phyloP scores from a whole-genome alignment of 2,888 invertebrate genomes.

The Megalurothrips usitatus region DNA sequence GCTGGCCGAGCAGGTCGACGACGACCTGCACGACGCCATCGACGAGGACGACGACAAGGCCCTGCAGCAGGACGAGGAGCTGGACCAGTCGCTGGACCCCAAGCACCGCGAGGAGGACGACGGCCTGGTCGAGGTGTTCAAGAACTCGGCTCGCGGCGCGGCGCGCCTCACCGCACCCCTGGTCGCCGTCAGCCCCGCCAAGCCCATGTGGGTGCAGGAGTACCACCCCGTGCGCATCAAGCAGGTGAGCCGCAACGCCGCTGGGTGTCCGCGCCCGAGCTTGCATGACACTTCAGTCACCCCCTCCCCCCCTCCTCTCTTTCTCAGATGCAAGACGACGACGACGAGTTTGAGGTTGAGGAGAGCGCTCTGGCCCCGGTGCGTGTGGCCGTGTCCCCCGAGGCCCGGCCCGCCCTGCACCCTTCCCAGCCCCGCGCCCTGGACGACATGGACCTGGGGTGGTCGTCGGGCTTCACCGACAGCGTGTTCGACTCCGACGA shows the following conservation, averaged over 20 bases:
- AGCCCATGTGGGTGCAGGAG: constrained; percentile 23
- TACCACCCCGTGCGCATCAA: constrained; percentile 9
- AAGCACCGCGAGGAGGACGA: not conserved
- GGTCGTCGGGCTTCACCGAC: constrained; percentile 13
- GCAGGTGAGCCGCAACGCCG: not conserved
- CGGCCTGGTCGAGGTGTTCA: constrained; percentile 15
- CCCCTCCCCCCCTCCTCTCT: not conserved
- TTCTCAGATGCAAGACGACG: not conserved
- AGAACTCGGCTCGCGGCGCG: not conserved
- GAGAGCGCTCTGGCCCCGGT: not conserved
- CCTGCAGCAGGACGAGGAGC: not conserved
- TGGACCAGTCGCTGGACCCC: not conserved
- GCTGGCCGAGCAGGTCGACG: not conserved
- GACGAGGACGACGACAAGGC: constrained; percentile 11
- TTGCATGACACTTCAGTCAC: not conserved
- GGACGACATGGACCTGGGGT: constrained; percentile 9
- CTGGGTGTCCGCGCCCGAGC: not conserved
- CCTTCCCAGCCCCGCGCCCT: constrained; percentile 1
- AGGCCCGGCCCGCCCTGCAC: not conserved
- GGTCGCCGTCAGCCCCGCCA: constrained; percentile 7
- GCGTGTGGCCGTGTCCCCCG: not conserved
- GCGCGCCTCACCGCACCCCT: not conserved
- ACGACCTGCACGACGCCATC: not conserved
- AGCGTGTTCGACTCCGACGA: not conserved
- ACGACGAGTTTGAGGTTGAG: constrained; percentile 5